These are phyloP conservation scores for Penaeus chinensis DNA, from an alignment of 1,140 invertebrate species.

Conservation along the genomic window DNA sequence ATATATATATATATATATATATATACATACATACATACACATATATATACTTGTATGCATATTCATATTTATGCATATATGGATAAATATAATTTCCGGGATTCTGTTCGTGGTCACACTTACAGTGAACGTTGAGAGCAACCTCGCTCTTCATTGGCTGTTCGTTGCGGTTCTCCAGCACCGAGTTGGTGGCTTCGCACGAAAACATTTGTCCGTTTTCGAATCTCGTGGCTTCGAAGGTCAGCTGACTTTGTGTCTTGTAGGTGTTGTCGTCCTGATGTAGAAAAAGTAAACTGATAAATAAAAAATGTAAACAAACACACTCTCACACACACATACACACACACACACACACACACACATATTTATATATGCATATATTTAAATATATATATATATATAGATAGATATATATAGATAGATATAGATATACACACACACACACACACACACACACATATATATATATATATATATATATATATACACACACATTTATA, in stretches of 20 bases:
- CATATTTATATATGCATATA: conserved; percentile 13
- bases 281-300: neutral
- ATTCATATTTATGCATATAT: conserved; percentile 23
- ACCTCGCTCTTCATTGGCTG: conserved; percentile 76
- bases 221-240: conserved; percentile 82
- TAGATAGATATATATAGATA: too few relatives aligned
- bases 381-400: conserved; percentile 17
- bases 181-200: conserved; percentile 84
- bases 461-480: too few relatives aligned
- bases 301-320: neutral
- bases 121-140: conserved; percentile 85
- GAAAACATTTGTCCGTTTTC: conserved; percentile 83
- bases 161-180: conserved; percentile 74
- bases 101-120: conserved; percentile 69
- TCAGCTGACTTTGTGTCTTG: conserved; percentile 80
- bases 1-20: neutral
- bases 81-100: too few relatives aligned
- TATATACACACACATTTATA: too few relatives aligned
- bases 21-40: neutral
- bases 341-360: neutral
- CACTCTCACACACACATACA: neutral
- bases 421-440: too few relatives aligned
- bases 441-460: too few relatives aligned
- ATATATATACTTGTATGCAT: conserved; percentile 15
- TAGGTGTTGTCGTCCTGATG: conserved; percentile 80